These are phyloP conservation scores for Luperina nickerlii DNA, from an alignment of 2,888 invertebrate genomes.

Conservation along the genomic window DNA sequence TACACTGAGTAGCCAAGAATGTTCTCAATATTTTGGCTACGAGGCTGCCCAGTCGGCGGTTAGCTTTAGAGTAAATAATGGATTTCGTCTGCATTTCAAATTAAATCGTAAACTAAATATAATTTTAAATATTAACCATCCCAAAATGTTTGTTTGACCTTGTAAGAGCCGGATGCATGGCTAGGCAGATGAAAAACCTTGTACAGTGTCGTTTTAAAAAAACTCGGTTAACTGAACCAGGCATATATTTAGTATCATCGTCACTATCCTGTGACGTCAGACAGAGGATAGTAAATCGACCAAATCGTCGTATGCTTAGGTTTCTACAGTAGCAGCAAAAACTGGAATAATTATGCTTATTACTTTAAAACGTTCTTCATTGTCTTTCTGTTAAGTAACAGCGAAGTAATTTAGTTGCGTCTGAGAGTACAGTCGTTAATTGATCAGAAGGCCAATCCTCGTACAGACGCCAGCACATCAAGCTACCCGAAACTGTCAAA, in stretches of 20 bases:
- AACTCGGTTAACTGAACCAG: background rate
- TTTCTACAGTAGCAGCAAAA: background rate
- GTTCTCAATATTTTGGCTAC: too few species aligned
- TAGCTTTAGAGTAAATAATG: background rate
- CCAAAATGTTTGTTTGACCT: slow-evolving; percentile 4
- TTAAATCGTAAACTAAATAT: background rate
- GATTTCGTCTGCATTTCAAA: background rate
- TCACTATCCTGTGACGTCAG: background rate
- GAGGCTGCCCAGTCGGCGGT: background rate
- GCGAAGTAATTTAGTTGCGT: background rate
- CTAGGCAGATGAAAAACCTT: slow-evolving; percentile 9
- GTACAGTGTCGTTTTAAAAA: background rate
- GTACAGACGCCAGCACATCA: too few species aligned
- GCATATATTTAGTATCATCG: background rate
- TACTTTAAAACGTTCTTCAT: background rate
- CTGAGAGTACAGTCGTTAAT: background rate
- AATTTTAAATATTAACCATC: background rate
- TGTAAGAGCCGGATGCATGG: slow-evolving; percentile 6
- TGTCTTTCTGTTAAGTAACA: background rate
- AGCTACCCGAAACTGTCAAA: too few species aligned
- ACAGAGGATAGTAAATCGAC: background rate
- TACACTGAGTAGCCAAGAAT: background rate
- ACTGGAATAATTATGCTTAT: background rate
- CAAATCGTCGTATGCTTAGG: background rate
- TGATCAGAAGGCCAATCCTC: background rate